Evolutionary conservation across 2,888 invertebrate species (phyloP).

Genomic region (Hydrotaea diabolus): DNA sequence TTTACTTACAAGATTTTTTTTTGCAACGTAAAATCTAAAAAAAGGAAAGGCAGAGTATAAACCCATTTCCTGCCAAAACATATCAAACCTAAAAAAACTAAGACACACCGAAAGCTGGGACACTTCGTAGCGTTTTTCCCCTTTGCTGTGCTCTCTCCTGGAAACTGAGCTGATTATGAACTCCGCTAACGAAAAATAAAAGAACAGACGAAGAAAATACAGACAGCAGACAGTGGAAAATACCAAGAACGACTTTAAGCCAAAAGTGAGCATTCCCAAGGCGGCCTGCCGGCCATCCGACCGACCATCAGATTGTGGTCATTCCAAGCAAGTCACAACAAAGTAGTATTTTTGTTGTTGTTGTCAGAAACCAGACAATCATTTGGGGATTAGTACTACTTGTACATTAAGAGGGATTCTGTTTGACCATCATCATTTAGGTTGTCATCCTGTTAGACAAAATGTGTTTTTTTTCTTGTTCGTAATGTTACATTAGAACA

Average conservation of each 20-base stretch:
- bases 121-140: constrained; percentile 20
- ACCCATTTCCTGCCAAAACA: constrained; percentile 37
- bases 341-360: not conserved
- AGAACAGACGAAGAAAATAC: not conserved
- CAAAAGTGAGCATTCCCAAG: constrained; percentile 22
- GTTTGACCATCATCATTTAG: not conserved
- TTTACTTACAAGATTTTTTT: too few relatives aligned
- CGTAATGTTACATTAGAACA: not conserved
- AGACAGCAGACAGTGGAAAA: constrained; percentile 34
- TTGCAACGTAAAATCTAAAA: not conserved
- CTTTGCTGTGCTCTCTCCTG: not conserved
- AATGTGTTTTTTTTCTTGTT: not conserved
- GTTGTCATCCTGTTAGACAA: not conserved
- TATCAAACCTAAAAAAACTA: not conserved
- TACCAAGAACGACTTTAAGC: constrained; percentile 29
- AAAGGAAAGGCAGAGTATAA: constrained; percentile 6
- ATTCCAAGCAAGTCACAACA: not conserved
- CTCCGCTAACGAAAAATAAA: constrained; percentile 12
- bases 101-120: not conserved
- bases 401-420: constrained; percentile 24
- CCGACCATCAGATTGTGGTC: not conserved
- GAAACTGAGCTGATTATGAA: constrained; percentile 33
- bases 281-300: constrained; percentile 31
- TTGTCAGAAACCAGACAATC: constrained; percentile 41
- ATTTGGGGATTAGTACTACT: constrained; percentile 39